A percentile compares a stretch with the other conserved stretches of the same genome.
Conservation (phyloP, 1,140 invertebrate genomes). For the Pseudoatta argentina region DNA sequence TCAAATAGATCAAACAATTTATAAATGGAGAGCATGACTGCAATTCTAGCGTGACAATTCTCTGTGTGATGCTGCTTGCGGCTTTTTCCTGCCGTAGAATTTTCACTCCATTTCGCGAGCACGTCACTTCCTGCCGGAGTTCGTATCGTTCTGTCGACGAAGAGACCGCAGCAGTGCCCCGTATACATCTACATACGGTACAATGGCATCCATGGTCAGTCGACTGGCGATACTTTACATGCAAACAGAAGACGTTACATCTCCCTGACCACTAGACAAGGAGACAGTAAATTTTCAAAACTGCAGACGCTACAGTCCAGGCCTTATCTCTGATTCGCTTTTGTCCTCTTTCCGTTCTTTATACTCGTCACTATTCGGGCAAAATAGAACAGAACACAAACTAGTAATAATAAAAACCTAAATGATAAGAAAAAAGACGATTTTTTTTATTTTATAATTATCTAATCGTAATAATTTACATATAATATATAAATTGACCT, state of each 20-base stretch:
- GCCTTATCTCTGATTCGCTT: conserved; percentile 65
- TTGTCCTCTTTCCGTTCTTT: conserved; percentile 56
- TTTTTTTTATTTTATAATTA: conserved; percentile 11
- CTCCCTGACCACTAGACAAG: conserved; percentile 46
- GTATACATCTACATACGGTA: conserved; percentile 60
- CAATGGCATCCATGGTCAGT: conserved; percentile 73
- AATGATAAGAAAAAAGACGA: neutral
- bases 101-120: conserved; percentile 77
- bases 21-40: neutral
- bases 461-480: neutral
- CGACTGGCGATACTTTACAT: conserved; percentile 77
- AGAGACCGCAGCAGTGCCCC: conserved; percentile 57
- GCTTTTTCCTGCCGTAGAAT: conserved; percentile 71
- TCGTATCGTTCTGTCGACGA: conserved; percentile 72
- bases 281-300: conserved; percentile 76
- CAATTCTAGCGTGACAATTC: neutral
- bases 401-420: conserved; percentile 1
- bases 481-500: neutral
- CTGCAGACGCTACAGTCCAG: conserved; percentile 60
- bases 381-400: neutral
- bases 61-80: conserved; percentile 44
- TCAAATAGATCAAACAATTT: neutral
- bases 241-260: conserved; percentile 76
- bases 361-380: neutral
- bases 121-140: conserved; percentile 74